Percentiles rank a stretch among this genome's conserved stretches.
Evolutionary conservation across 2,113 vertebrate species (phyloP).

Genomic region (Amblyornis subalaris): DNA sequence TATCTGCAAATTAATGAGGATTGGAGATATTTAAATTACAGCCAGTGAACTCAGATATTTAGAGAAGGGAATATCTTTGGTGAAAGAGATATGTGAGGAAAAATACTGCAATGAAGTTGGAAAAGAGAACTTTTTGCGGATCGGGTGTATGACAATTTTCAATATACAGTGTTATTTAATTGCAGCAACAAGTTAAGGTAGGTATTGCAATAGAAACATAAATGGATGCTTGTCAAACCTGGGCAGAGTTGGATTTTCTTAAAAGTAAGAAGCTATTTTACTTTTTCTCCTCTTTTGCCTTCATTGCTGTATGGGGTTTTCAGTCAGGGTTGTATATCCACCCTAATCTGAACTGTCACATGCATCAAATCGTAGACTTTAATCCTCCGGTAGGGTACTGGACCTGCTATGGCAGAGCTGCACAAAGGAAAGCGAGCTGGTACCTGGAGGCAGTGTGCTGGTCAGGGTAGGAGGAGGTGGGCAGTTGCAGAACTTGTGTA

Average conservation of each 20-base stretch:
- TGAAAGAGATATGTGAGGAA: neutral
- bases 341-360: neutral
- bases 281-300: neutral
- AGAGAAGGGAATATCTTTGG: slow-evolving; percentile 12
- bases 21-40: slow-evolving; percentile 57
- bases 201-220: neutral
- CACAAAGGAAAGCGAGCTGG: neutral
- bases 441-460: neutral
- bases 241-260: neutral
- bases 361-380: neutral
- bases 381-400: neutral
- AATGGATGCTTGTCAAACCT: neutral
- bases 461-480: neutral
- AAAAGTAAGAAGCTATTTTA: neutral
- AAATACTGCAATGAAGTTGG: slow-evolving; percentile 22
- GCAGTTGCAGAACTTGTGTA: fast-evolving
- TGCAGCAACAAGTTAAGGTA: neutral
- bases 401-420: neutral
- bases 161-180: neutral
- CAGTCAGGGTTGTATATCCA: neutral
- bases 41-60: slow-evolving; percentile 46
- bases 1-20: slow-evolving; percentile 60
- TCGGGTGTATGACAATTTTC: fast-evolving
- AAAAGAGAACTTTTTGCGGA: neutral
- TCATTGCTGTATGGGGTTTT: neutral